Base-by-base conservation (phyloP, 2,113 vertebrate species). In the Calonectris borealis region DNA sequence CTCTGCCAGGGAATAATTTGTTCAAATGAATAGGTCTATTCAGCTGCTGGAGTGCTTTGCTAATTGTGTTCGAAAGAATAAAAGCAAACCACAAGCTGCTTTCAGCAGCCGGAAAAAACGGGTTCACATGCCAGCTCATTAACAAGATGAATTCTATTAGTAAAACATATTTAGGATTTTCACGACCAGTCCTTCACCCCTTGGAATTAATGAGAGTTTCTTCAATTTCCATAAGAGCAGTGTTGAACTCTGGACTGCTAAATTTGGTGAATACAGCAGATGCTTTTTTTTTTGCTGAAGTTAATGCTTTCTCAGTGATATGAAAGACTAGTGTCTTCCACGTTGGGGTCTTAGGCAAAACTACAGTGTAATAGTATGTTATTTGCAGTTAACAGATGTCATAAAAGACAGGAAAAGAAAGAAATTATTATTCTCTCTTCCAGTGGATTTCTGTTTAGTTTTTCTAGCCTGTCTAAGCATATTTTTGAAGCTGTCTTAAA, bases 11-110 rank as follows among this genome's bases (percentile, higher is more conserved):
- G 96, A 96, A 95, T 97, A 98, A 98, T 98, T 98, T 98, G 98
- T 98, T 91, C 96, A 95, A 95, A 93, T 98, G 97, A 98, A 98
- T 98, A 96, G 96, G 83, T 93, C 96, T 94, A 97, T 98, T 99
- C 98, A 98, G 90, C 64, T 64, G 38, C 87, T 93, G 77, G 89
- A 98, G 97, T 93, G 94, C 97, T 98, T 98, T 96, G 96, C 98
- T 97, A 98, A 98, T 98, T 98, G 97, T 98, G 88, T 97, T 97
- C 8, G 5, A 95, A 94, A 97, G 97, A 98, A 97, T 97, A 97
- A 98, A 97, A 97, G 97, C 90, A 95, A 98, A 97, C 93, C 95
- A 95, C 97, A 96, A 95, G 89, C 95, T 94, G 70, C 91, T 94
- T 97, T 97, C 86, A 97, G 96, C 89, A 96, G 87, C 90, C 51